These are phyloP conservation scores for Megaceryle torquata DNA, from an alignment of 2,113 vertebrate species.

Conservation along the genomic window DNA sequence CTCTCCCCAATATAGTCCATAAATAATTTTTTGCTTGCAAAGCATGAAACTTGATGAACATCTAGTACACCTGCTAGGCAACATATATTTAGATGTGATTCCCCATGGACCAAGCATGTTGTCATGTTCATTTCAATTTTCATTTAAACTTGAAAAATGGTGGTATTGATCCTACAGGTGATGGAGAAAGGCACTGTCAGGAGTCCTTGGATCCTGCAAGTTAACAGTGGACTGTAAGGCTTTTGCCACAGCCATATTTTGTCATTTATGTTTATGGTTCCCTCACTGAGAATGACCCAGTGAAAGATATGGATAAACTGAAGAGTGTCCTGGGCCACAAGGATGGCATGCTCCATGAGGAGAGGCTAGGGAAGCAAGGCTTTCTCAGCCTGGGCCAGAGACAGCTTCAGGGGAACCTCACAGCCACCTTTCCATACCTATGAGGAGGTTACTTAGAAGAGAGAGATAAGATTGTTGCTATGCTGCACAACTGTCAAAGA, in stretches of 20 bases:
- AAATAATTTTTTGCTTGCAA: neutral
- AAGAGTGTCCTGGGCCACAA: neutral
- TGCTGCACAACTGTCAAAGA: neutral
- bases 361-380: neutral
- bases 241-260: neutral
- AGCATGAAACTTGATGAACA: neutral
- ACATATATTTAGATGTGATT: neutral
- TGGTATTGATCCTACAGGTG: neutral
- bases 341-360: neutral
- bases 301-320: neutral
- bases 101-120: neutral
- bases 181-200: neutral
- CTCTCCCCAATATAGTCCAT: neutral
- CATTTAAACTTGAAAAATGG: neutral
- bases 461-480: neutral
- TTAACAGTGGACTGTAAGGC: neutral
- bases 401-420: neutral
- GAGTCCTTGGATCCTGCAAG: neutral
- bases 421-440: neutral
- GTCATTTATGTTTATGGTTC: neutral
- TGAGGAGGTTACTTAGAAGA: neutral
- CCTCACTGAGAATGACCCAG: neutral
- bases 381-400: neutral
- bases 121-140: neutral
- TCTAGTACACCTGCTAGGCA: neutral